A percentile compares a stretch with the other conserved stretches of the same genome.
phyloP scores from a whole-genome alignment of 2,113 vertebrate species.

The Rhadina sibilatrix region DNA sequence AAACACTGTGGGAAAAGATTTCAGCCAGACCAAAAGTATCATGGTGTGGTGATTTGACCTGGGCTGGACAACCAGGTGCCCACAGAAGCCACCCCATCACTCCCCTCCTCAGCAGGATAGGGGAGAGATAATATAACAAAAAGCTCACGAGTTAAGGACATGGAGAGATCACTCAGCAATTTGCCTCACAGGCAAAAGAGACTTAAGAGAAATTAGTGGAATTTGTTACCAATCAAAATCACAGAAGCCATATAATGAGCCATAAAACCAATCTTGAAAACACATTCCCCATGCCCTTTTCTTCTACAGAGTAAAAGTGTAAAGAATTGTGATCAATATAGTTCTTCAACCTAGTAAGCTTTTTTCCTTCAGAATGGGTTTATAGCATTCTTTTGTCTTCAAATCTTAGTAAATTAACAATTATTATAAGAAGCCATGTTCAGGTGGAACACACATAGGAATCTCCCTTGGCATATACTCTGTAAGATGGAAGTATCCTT shows the following conservation, averaged over 20 bases:
- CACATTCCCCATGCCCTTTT: background rate
- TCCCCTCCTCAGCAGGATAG: background rate
- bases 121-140: background rate
- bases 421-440: background rate
- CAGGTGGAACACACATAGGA: background rate
- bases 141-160: background rate
- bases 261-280: background rate
- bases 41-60: background rate
- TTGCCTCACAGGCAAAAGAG: background rate
- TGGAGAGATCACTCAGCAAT: background rate
- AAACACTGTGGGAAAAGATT: background rate
- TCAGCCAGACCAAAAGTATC: background rate
- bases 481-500: background rate
- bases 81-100: background rate
- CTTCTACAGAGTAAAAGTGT: background rate
- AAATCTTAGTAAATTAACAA: background rate
- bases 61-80: background rate
- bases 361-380: background rate
- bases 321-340: background rate
- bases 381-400: background rate
- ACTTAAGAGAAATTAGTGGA: background rate
- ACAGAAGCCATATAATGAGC: background rate
- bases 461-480: background rate
- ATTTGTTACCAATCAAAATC: background rate
- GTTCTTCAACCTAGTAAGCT: background rate